phyloP scores from a whole-genome alignment of 2,113 vertebrate species.

The Nothobranchius furzeri region DNA sequence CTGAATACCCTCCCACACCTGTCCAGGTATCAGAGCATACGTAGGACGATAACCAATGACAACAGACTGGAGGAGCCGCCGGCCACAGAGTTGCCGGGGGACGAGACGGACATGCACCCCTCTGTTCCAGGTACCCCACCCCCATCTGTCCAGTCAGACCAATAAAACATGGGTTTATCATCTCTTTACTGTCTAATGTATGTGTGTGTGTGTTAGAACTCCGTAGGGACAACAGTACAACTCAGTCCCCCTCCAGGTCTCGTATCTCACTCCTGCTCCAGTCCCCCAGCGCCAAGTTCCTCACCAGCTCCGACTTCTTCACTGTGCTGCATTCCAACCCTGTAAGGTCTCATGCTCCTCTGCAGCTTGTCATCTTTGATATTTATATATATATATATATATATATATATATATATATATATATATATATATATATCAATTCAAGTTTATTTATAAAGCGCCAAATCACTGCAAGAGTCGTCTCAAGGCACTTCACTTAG shows the following conservation, averaged over 20 bases:
- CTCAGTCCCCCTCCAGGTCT: conserved; percentile 90
- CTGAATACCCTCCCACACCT: neutral
- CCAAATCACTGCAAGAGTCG: too few species aligned
- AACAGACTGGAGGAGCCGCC: conserved; percentile 88
- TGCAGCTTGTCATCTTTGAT: too few species aligned
- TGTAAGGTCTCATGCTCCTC: conserved; percentile 75
- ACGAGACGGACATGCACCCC: conserved; percentile 55
- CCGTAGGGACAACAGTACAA: conserved; percentile 86
- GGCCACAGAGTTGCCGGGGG: conserved; percentile 65
- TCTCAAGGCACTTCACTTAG: too few species aligned
- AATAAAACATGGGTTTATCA: neutral
- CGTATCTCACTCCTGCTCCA: conserved; percentile 93
- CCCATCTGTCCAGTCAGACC: neutral
- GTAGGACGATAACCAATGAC: conserved; percentile 91
- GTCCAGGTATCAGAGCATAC: conserved; percentile 96
- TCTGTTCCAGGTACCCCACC: conserved; percentile 60
- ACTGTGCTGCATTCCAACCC: conserved; percentile 99
- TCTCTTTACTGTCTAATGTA: too few species aligned
- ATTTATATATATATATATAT: too few species aligned
- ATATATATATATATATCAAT: too few species aligned
- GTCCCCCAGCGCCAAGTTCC: conserved; percentile 97
- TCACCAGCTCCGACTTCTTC: conserved; percentile 99
- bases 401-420: too few species aligned
- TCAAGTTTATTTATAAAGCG: too few species aligned
- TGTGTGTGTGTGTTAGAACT: conserved; percentile 79